Evolutionary conservation across 2,888 invertebrate genomes (phyloP), one percentile per base, ranked within the genome.

Genomic region (Punctoribates punctum): DNA sequence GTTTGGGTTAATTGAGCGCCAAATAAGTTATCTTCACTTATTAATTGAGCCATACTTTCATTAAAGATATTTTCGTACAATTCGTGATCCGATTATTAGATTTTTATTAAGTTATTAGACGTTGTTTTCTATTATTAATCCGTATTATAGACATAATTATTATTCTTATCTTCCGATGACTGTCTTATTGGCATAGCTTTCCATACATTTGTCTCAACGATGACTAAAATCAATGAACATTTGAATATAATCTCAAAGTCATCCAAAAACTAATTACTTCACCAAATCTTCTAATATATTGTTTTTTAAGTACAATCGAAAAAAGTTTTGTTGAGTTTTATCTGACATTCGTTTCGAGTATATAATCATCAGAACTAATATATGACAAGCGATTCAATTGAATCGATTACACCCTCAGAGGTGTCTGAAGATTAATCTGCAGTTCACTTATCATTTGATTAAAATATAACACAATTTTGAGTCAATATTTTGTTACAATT

Each of bases 1-100:
- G 20, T 67, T 67, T 38, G 23, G 65, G 20, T 8, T 67, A 46
- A 72, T 72, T 72, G 72, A 72, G 72, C 72, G 72, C 72, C 72
- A 72, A 27, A 48, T 72, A 48, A 72, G 15, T 72, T 20, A 54
- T 72, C 48, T 72, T 48, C 46, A 48, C 46, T 46, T 70, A 38
- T 23, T 46, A 72, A 72, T 72, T 72, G 72, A 72, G 72, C 72
- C 46, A 11, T 72, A 72, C 46, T 72, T 72, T 48, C 8, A 8
- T 27, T 67, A 38, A 34, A 67, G 34, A 38, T 38, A 42, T 13
- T 38, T 42, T 34, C 29, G 29, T 38, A 67, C 67, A 67, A 67
- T 42, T 23, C 42, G 13, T 42, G 20, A 38, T 42, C 13, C 11
- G 23, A 4, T 67, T 29, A 67, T 67, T 29, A 67, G 67, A 34